Evolutionary conservation across 2,888 invertebrate species (phyloP).

Genomic region (Hoplodrina ambigua): DNA sequence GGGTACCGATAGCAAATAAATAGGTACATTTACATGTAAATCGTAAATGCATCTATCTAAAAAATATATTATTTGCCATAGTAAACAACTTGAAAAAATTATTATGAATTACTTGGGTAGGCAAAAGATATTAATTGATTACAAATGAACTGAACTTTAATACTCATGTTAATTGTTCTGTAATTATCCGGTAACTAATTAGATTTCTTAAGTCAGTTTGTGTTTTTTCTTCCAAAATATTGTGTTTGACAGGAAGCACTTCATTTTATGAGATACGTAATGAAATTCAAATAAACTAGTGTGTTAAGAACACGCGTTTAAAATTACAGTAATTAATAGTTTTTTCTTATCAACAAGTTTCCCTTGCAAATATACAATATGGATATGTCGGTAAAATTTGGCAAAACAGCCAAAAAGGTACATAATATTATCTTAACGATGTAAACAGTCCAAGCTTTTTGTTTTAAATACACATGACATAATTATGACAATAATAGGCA

Average conservation of each 20-base stretch:
- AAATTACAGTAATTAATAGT: background rate
- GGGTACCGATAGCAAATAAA: slow-evolving; percentile 42
- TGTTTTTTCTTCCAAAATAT: background rate
- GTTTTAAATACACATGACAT: slow-evolving; percentile 30
- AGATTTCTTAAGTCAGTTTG: background rate
- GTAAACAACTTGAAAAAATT: too few species aligned
- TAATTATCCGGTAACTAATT: background rate
- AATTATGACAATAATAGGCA: slow-evolving; percentile 14
- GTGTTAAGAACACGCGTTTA: background rate
- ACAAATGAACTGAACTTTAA: background rate
- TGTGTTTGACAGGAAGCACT: background rate
- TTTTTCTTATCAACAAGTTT: too few species aligned
- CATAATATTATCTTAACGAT: slow-evolving; percentile 8
- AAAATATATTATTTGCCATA: too few species aligned
- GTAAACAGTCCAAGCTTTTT: slow-evolving; percentile 39
- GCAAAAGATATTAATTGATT: too few species aligned
- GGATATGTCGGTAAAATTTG: slow-evolving; percentile 10
- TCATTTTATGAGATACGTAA: background rate
- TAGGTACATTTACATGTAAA: background rate
- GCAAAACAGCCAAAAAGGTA: slow-evolving; percentile 15
- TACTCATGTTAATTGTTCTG: slow-evolving; percentile 1
- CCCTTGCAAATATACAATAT: too few species aligned
- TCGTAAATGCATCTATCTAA: too few species aligned
- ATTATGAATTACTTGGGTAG: background rate
- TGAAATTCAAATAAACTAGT: background rate